Conservation (phyloP, 2,113 vertebrate species). For the Oreotragus oreotragus region DNA sequence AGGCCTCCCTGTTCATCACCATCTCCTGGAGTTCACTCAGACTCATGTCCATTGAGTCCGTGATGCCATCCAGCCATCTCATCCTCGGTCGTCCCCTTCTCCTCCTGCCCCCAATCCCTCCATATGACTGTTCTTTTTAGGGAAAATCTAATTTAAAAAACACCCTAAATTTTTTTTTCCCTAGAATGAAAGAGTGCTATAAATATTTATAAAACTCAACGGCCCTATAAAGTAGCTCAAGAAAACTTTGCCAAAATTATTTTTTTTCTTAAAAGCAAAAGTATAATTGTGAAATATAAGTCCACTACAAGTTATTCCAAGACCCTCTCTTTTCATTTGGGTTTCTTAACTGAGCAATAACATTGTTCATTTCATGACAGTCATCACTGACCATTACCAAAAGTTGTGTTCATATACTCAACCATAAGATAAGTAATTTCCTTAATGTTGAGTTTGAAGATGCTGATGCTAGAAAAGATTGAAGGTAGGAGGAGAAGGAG, state of each 20-base stretch:
- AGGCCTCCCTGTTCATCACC: too few relatives aligned
- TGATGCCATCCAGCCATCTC: too few relatives aligned
- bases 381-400: not conserved
- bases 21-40: too few relatives aligned
- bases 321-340: not conserved
- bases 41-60: too few relatives aligned
- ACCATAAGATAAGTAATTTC: not conserved
- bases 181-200: not conserved
- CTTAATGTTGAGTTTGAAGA: not conserved
- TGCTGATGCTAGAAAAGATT: accelerated
- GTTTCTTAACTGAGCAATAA: not conserved
- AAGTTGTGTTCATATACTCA: not conserved
- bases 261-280: not conserved
- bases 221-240: not conserved
- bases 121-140: too few relatives aligned
- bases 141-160: not conserved
- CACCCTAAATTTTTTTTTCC: not conserved
- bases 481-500: not conserved
- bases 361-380: not conserved
- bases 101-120: too few relatives aligned
- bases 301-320: not conserved
- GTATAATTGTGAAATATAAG: not conserved
- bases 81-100: too few relatives aligned
- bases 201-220: not conserved
- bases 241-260: not conserved